A percentile compares a stretch with the other conserved stretches of the same genome.
phyloP scores from a whole-genome alignment of 2,113 vertebrate species.

The Butorides virescens region DNA sequence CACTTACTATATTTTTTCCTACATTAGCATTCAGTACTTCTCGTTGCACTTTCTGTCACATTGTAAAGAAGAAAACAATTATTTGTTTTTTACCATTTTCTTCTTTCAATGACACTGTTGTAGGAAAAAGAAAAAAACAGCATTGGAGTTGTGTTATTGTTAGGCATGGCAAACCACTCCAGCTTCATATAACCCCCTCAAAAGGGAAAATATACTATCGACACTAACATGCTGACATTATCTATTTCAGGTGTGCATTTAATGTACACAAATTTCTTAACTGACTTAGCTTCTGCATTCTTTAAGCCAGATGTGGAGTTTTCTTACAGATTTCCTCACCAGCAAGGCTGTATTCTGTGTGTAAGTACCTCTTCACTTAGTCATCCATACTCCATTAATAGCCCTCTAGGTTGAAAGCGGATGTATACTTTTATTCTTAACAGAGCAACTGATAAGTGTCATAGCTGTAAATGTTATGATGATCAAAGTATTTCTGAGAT shows the following conservation, averaged over 20 bases:
- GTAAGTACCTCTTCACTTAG: neutral
- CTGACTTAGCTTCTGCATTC: neutral
- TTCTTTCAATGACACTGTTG: neutral
- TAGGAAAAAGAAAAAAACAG: neutral
- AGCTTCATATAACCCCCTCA: neutral
- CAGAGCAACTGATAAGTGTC: neutral
- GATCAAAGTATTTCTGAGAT: neutral
- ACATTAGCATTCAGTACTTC: neutral
- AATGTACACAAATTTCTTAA: neutral
- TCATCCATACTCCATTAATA: neutral
- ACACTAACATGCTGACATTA: neutral
- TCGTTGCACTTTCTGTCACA: neutral
- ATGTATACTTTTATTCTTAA: neutral
- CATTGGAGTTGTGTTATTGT: neutral
- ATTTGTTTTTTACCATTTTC: neutral
- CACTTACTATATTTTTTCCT: neutral
- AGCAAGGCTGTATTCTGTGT: neutral
- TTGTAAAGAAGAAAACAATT: neutral
- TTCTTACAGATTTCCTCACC: neutral
- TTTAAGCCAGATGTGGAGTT: neutral
- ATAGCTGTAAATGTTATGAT: neutral
- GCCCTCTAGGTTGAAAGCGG: neutral
- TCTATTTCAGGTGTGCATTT: neutral
- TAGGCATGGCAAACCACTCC: neutral
- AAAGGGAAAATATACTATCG: neutral